Evolutionary conservation across 2,888 invertebrate species (phyloP), one percentile per base, ranked within the genome.

Genomic region (Heteromurus nitidus): DNA sequence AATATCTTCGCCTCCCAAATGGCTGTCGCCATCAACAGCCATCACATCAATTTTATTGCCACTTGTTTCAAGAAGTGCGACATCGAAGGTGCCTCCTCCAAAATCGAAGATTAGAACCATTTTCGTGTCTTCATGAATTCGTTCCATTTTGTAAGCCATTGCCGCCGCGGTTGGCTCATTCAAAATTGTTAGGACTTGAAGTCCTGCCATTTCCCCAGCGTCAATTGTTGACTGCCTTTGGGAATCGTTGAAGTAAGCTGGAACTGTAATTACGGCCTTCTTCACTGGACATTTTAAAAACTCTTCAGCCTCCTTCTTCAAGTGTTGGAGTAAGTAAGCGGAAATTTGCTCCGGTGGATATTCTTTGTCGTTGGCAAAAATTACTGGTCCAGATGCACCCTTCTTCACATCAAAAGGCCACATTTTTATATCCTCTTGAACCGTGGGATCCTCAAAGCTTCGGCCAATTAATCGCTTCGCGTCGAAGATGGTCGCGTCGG

Each of bases 181-280:
- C 85, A 96, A 95, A 82, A 97, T 96, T 87, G 96, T 92, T 50
- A 96, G 90, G 1, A 97, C 96, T 89, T 96, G 96, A 28, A 97
- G 89, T 0, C 95, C 96, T 20, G 96, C 94, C 88, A 90, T 94
- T 13, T 91, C 91, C 0, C 96, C 96, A 11, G 96, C 96, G 89
- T 97, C 96, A 88, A 93, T 93, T 20, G 93, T 93, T 1, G 96
- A 93, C 88, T 93, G 93, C 31, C 93, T 89, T 88, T 93, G 93
- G 0, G 91, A 90, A 88, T 92, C 92, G 88, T 92, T 92, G 89
- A 93, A 93, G 88, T 95, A 95, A 3, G 95, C 95, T 2, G 95
- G 95, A 2, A 95, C 95, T 1, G 95, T 95, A 86, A 95, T 91
- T 0, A 95, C 94, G 1, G 94, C 94, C 88, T 95, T 93, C 16